Evolutionary conservation across 35 echinoderm and acorn worm species (phyloP).

Genomic region (Apostichopus japonicus): DNA sequence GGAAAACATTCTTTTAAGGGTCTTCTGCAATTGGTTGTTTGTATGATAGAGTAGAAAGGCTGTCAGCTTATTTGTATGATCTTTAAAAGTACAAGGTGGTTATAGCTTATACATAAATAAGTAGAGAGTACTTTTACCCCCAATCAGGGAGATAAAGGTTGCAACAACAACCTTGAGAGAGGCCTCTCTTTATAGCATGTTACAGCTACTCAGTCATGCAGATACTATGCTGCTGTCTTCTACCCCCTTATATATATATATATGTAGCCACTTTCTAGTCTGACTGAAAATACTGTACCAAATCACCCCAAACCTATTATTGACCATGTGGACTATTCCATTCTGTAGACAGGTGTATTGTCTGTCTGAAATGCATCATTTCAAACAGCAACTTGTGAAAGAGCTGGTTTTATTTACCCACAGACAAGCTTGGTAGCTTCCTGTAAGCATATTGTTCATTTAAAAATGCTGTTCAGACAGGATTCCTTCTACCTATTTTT

Average conservation of each 20-base stretch:
- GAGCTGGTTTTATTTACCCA: neutral
- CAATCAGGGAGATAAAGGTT: neutral
- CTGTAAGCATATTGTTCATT: neutral
- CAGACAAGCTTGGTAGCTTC: neutral
- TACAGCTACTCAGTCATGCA: neutral
- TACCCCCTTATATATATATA: neutral
- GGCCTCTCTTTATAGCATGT: slow-evolving; percentile 16
- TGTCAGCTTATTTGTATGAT: no score
- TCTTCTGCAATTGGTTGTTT: no score
- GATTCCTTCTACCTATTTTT: neutral
- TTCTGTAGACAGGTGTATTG: slow-evolving; percentile 45
- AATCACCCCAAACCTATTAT: slow-evolving; percentile 47
- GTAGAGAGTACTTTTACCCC: slow-evolving; percentile 21
- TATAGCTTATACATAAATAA: neutral
- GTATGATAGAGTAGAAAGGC: no score
- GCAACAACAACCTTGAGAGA: neutral
- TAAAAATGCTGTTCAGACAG: slow-evolving; percentile 8
- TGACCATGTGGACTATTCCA: slow-evolving; percentile 41
- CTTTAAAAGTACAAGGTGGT: neutral
- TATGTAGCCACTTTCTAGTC: neutral
- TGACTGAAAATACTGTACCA: slow-evolving; percentile 1
- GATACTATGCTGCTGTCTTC: neutral
- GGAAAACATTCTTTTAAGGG: no score
- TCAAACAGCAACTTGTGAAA: neutral
- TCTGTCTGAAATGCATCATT: slow-evolving; percentile 30